Evolutionary conservation across 2,888 invertebrate species (phyloP).

Genomic region (Oligia latruncula): DNA sequence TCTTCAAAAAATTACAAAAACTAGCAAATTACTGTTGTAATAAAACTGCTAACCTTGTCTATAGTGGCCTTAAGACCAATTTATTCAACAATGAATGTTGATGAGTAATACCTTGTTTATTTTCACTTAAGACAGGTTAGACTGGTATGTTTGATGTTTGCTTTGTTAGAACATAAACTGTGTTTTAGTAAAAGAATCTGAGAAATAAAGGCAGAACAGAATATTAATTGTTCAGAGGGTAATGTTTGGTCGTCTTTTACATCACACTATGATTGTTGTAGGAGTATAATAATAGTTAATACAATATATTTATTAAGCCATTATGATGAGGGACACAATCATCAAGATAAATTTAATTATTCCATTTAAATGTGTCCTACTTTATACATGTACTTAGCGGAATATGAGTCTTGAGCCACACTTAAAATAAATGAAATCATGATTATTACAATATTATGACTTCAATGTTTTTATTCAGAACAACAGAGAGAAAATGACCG

Average conservation of each 20-base stretch:
- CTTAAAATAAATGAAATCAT: background rate
- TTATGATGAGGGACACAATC: background rate
- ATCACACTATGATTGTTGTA: constrained; percentile 15
- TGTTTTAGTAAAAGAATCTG: no score
- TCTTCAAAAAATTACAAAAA: background rate
- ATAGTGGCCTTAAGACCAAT: background rate
- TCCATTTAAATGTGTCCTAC: background rate
- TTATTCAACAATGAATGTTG: constrained; percentile 2
- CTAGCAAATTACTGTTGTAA: background rate
- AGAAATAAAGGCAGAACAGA: background rate
- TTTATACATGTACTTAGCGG: background rate
- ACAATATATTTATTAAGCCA: background rate
- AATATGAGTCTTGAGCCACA: background rate
- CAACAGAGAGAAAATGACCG: constrained; percentile 96
- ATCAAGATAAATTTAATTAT: background rate
- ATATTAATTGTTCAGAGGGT: background rate
- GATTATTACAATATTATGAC: background rate
- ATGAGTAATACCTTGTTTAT: constrained; percentile 15
- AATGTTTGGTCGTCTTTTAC: background rate
- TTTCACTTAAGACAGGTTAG: background rate
- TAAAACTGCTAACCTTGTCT: constrained; percentile 16
- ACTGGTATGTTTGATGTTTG: background rate
- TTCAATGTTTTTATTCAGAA: constrained; percentile 90
- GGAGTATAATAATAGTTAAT: constrained; percentile 6
- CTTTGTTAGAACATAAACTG: background rate